Base-by-base conservation (phyloP, 2,113 vertebrate species). In the Antechinus stuartii region DNA sequence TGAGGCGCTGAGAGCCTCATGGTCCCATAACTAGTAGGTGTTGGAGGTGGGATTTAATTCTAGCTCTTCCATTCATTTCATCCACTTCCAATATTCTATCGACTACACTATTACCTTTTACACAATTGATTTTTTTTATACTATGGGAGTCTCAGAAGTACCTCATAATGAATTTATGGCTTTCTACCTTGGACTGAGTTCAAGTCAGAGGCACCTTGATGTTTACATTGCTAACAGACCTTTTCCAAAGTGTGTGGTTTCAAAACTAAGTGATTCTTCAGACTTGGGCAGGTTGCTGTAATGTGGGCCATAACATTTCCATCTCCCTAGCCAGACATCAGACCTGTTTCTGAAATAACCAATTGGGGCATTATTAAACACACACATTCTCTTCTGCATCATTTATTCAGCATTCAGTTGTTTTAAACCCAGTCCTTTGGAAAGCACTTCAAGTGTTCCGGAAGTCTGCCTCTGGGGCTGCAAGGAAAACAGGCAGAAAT, bases 401-500 rank as follows among this genome's bases (percentile, higher is more conserved):
- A 53, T 95, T 68, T 54, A 26, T 91, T 57, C 93, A 89, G 56
- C 50, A 95, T 54, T 93, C 35, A 56, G 68, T 52, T 57, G 91
- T 91, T 55, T 12, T 1, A n/a, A 56, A 49, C 68, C n/a, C 7
- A 49, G 24, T 84, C 89, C n/a, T 19, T 56, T 91, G 46, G 90
- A 56, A 76, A 91, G 14, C 47, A 93, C 93, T 54, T 90, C 23
- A 91, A 91, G 91, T 22, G 1, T 25, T 68, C 68, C 46, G 23
- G 7, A 47, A 50, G 47, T 1, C 47, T 24, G 22, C n/a, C 42
- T 35, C 22, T 46, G 25, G 90, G 57, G 19, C n/a, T 1, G 12
- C 49, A 50, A 90, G 89, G 54, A 27, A 92, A 94, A 56, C 53
- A 94, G 55, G 53, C 94, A 90, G 76, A n/a, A 11, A 93, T 92